phyloP scores from a whole-genome alignment of 2,113 vertebrate genomes.

The Stegostoma tigrinum region DNA sequence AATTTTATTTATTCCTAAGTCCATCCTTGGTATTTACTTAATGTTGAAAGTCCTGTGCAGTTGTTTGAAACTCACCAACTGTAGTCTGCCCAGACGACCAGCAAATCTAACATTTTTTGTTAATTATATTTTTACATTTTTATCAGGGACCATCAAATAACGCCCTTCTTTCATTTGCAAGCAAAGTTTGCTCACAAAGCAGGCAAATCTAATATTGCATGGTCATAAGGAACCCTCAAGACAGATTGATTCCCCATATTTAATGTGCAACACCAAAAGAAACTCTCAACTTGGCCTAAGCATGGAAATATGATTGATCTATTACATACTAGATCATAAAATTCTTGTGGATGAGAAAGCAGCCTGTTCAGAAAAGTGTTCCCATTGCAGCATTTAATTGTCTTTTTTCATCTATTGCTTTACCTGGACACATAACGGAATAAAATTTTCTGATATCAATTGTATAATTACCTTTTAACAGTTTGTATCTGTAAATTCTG shows the following conservation, averaged over 20 bases:
- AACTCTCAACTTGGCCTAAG: neutral
- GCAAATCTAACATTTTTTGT: neutral
- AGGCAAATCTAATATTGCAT: neutral
- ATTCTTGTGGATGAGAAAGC: neutral
- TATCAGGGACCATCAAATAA: neutral
- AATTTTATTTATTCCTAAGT: neutral
- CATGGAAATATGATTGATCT: neutral
- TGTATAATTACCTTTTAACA: neutral
- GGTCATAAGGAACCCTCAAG: neutral
- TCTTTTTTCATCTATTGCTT: neutral
- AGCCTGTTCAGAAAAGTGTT: neutral
- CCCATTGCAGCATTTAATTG: neutral
- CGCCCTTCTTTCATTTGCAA: neutral
- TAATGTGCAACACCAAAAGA: neutral
- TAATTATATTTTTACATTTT: no score
- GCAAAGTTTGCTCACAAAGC: neutral
- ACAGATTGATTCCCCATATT: neutral
- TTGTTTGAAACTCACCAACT: neutral
- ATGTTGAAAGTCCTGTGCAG: neutral
- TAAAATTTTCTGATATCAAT: neutral
- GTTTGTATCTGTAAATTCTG: neutral
- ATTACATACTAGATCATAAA: neutral
- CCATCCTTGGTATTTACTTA: neutral
- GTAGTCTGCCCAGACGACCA: neutral
- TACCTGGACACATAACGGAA: neutral